Percentiles rank a stretch among this genome's conserved stretches.
phyloP scores from a whole-genome alignment of 2,797 vertebrate genomes.

The Zonotrichia albicollis region DNA sequence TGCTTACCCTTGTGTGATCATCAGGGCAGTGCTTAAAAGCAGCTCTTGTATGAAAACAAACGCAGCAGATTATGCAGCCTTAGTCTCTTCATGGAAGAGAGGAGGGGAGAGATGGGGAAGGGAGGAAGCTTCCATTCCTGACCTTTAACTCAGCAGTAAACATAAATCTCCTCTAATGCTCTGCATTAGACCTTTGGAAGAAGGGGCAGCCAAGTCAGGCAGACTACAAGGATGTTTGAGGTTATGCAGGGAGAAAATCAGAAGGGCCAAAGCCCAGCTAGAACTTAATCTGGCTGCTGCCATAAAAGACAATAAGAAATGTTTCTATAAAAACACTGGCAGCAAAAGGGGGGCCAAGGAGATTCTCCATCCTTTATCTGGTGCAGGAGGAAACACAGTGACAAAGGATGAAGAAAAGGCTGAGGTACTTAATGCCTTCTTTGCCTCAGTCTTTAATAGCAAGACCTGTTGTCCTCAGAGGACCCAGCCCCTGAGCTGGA shows the following conservation, averaged over 20 bases:
- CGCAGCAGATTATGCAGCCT: conserved; percentile 60
- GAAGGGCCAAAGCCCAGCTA: neutral
- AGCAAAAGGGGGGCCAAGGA: neutral
- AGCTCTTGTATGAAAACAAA: conserved; percentile 68
- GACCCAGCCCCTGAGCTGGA: neutral
- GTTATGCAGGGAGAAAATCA: neutral
- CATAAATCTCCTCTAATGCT: conserved; percentile 66
- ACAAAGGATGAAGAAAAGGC: neutral
- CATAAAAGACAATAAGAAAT: neutral
- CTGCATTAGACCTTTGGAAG: conserved; percentile 2
- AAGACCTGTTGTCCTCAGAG: neutral
- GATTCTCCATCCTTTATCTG: neutral
- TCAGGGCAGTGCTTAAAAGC: conserved; percentile 56
- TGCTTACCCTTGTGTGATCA: conserved; percentile 69
- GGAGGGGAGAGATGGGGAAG: conserved; percentile 34
- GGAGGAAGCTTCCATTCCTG: conserved; percentile 56
- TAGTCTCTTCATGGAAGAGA: conserved; percentile 30
- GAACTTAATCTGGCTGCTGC: neutral
- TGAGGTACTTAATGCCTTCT: neutral
- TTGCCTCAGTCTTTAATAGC: neutral
- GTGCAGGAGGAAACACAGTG: neutral
- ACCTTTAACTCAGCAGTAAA: conserved; percentile 69
- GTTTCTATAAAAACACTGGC: neutral
- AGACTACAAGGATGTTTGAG: neutral
- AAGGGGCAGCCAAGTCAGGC: neutral